Conservation (phyloP, 2,113 vertebrate species). For the Zeus faber region DNA sequence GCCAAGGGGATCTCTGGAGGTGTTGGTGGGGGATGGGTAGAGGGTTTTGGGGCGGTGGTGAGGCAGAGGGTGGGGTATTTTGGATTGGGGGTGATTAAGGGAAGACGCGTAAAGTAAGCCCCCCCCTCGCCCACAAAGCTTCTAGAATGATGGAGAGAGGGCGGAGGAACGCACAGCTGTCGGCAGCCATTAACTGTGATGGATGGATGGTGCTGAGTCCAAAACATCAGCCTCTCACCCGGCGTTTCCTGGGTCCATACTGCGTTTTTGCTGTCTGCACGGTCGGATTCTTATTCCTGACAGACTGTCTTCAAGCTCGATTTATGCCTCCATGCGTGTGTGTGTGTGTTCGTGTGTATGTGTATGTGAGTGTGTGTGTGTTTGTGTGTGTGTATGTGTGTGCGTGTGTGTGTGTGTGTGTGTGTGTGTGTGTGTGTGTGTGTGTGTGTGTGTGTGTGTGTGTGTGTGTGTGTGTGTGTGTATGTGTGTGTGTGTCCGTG, state of each 20-base stretch:
- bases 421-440: not conserved
- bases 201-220: slow-evolving; percentile 60
- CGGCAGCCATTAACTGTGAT: slow-evolving; percentile 67
- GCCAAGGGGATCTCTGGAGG: slow-evolving; percentile 16
- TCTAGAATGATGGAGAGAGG: not conserved
- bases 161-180: slow-evolving; percentile 66
- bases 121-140: slow-evolving; percentile 30
- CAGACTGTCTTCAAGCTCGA: too few species aligned
- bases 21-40: slow-evolving; percentile 24
- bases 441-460: too few species aligned
- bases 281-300: too few species aligned
- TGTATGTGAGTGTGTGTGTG: slow-evolving; percentile 3
- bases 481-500: too few species aligned
- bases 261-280: slow-evolving; percentile 21
- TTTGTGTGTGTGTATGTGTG: slow-evolving; percentile 9
- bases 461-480: too few species aligned
- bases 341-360: not conserved
- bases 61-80: slow-evolving; percentile 35
- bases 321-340: too few species aligned
- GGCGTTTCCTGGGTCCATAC: slow-evolving; percentile 35
- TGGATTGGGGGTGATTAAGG: slow-evolving; percentile 22
- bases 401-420: not conserved
- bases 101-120: not conserved
- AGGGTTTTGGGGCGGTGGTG: too few species aligned
- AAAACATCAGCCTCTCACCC: slow-evolving; percentile 54